These are phyloP conservation scores for Diarsia brunnea DNA, from an alignment of 2,888 invertebrate genomes.

Conservation along the genomic window DNA sequence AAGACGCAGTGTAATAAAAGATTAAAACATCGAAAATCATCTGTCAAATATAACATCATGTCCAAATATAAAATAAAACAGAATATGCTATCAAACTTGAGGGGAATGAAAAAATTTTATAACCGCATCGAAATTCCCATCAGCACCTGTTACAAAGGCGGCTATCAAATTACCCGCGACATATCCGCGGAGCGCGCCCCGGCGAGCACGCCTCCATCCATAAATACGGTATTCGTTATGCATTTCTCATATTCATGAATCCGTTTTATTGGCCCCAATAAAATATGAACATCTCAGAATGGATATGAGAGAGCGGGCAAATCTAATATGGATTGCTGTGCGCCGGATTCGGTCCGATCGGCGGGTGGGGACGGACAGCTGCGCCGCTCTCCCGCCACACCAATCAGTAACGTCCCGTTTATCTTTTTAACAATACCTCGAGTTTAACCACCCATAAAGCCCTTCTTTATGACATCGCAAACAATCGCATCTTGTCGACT, in stretches of 20 bases:
- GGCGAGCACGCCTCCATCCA: slow-evolving; percentile 87
- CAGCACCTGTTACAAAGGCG: slow-evolving; percentile 90
- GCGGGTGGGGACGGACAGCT: slow-evolving; percentile 78
- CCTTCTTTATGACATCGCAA: slow-evolving; percentile 50
- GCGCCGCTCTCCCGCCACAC: slow-evolving; percentile 63
- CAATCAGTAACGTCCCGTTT: slow-evolving; percentile 49
- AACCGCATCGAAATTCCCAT: slow-evolving; percentile 89
- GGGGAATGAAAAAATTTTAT: slow-evolving; percentile 83
- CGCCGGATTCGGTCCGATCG: slow-evolving; percentile 88
- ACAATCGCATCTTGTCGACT: slow-evolving; percentile 56
- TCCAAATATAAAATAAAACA: slow-evolving; percentile 75
- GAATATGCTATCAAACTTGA: slow-evolving; percentile 83
- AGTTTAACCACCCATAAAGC: slow-evolving; percentile 39
- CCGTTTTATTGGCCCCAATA: slow-evolving; percentile 91
- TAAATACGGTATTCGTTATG: slow-evolving; percentile 91
- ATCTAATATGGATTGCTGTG: slow-evolving; percentile 90
- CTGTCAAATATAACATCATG: slow-evolving; percentile 67
- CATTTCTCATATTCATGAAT: slow-evolving; percentile 91
- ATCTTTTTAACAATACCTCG: slow-evolving; percentile 46
- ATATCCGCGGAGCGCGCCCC: slow-evolving; percentile 81
- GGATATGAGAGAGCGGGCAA: slow-evolving; percentile 90
- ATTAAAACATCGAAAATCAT: slow-evolving; percentile 49
- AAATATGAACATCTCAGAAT: slow-evolving; percentile 91
- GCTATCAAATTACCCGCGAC: slow-evolving; percentile 90
- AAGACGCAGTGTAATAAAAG: not conserved